A percentile compares a stretch with the other conserved stretches of the same genome.
Evolutionary conservation across 2,113 vertebrate species (phyloP).

Genomic region (Hypomesus transpacificus): DNA sequence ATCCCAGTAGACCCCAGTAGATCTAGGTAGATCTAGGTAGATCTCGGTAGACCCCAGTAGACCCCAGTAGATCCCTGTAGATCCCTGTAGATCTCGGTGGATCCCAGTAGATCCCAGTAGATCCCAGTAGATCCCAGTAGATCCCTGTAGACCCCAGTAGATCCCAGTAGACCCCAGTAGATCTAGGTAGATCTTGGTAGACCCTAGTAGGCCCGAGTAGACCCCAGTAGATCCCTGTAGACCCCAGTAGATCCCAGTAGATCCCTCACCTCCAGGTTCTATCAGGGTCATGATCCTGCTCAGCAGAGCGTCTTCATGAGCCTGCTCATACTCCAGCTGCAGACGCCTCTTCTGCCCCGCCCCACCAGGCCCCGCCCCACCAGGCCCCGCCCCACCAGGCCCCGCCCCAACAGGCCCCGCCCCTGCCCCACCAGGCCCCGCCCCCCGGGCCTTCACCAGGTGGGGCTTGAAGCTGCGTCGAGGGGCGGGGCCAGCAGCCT

Average conservation of each 20-base stretch:
- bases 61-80: no score
- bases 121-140: no score
- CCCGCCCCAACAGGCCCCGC: neutral
- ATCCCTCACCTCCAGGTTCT: slow-evolving; percentile 69
- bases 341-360: slow-evolving; percentile 72
- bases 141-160: no score
- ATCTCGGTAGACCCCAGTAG: no score
- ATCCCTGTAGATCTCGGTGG: no score
- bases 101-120: no score
- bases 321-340: slow-evolving; percentile 83
- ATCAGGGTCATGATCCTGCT: slow-evolving; percentile 83
- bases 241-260: no score
- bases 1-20: no score
- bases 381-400: neutral
- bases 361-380: slow-evolving; percentile 17
- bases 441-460: slow-evolving; percentile 44
- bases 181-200: no score
- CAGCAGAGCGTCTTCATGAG: slow-evolving; percentile 81
- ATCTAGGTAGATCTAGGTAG: no score
- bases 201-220: no score
- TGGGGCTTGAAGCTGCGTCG: slow-evolving; percentile 51
- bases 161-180: no score
- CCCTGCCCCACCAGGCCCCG: neutral
- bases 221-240: slow-evolving; percentile 19
- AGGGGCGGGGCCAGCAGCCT: slow-evolving; percentile 31